These are phyloP conservation scores for Pristionchus exspectatus DNA, from an alignment of 2,888 invertebrate genomes.

Conservation along the genomic window DNA sequence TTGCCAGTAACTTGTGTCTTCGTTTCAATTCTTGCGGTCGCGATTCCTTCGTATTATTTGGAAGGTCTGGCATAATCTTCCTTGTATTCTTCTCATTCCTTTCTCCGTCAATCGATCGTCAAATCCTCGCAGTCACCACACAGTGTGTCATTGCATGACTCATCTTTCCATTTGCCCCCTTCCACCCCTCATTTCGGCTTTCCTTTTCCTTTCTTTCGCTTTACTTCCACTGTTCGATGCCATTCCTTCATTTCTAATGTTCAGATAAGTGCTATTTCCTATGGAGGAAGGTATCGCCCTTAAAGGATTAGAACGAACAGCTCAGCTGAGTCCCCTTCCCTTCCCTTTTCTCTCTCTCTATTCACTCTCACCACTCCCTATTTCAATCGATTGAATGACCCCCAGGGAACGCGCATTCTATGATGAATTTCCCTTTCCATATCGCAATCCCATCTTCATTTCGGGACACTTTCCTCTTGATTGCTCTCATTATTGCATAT, in stretches of 20 bases:
- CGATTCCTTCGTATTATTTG: neutral
- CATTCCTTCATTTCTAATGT: neutral
- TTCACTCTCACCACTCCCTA: neutral
- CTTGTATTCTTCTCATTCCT: slow-evolving; percentile 23
- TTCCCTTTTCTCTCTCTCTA: neutral
- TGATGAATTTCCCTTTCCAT: slow-evolving; percentile 38
- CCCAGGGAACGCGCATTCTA: slow-evolving; percentile 36
- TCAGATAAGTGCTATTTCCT: neutral
- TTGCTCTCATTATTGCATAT: slow-evolving; percentile 1
- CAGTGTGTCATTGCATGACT: slow-evolving; percentile 35
- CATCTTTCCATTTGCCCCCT: neutral
- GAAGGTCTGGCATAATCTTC: neutral
- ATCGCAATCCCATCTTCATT: slow-evolving; percentile 29
- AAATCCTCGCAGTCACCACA: slow-evolving; percentile 40
- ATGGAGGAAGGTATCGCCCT: neutral
- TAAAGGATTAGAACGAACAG: neutral
- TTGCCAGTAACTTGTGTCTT: neutral
- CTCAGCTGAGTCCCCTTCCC: neutral
- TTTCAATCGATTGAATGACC: slow-evolving; percentile 47
- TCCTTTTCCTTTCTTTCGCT: slow-evolving; percentile 3
- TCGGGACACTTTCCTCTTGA: slow-evolving; percentile 25
- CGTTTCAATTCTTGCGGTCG: neutral
- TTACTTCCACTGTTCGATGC: neutral
- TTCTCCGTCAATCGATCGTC: slow-evolving; percentile 14
- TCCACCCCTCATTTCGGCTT: slow-evolving; percentile 37